Conservation (phyloP, 2,888 invertebrate species). For the Ecliptopera silaceata region DNA sequence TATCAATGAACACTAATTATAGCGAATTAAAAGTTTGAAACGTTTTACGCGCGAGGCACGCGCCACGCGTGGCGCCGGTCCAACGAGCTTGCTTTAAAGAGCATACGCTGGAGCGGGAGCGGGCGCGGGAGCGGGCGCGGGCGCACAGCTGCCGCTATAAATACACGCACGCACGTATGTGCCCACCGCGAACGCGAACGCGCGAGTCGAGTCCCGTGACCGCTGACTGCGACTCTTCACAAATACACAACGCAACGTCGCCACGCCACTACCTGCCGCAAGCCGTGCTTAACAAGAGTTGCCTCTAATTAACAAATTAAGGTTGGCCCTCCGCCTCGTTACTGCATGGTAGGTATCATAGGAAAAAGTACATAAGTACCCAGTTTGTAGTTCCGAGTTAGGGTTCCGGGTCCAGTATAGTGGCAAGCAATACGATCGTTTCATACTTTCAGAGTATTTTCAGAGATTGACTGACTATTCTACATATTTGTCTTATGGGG, state of each 20-base stretch:
- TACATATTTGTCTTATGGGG: too few relatives aligned
- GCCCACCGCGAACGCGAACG: background rate
- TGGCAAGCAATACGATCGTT: too few relatives aligned
- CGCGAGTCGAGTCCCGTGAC: slow-evolving; percentile 7
- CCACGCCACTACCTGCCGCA: too few relatives aligned
- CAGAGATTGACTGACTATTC: too few relatives aligned
- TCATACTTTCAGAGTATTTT: too few relatives aligned
- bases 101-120: background rate
- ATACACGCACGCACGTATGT: background rate
- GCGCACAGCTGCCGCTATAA: background rate
- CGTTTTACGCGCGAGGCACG: slow-evolving; percentile 15
- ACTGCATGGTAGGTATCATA: too few relatives aligned
- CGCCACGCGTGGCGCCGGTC: slow-evolving; percentile 9
- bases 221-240: background rate
- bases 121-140: background rate
- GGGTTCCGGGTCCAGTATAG: too few relatives aligned
- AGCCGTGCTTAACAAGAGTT: too few relatives aligned
- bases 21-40: slow-evolving; percentile 24
- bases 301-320: too few relatives aligned
- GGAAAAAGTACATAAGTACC: too few relatives aligned
- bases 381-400: too few relatives aligned
- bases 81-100: background rate
- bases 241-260: background rate
- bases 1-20: slow-evolving; percentile 34
- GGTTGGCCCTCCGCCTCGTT: too few relatives aligned